Conservation (phyloP, 1,140 invertebrate genomes). For the Cardiocondyla obscurior region DNA sequence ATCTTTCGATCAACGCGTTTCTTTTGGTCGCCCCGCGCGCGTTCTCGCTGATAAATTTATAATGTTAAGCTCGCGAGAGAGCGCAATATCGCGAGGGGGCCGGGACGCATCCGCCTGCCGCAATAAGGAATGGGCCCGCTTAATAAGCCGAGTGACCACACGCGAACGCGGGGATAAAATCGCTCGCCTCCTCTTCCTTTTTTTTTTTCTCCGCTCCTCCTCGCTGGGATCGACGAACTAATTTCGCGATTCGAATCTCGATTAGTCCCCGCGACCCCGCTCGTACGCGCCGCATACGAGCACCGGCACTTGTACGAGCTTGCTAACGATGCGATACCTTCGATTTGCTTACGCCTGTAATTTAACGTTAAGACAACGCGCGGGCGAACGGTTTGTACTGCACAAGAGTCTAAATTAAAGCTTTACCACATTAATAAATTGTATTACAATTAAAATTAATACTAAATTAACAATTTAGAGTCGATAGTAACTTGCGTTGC, state of each 20-base stretch:
- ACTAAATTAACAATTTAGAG: no score
- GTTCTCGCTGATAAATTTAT: slow-evolving; percentile 82
- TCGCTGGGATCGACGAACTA: slow-evolving; percentile 66
- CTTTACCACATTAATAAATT: not conserved
- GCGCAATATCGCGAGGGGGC: slow-evolving; percentile 48
- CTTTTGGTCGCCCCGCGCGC: slow-evolving; percentile 75
- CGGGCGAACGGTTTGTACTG: not conserved
- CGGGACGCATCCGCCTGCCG: slow-evolving; percentile 10
- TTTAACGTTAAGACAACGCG: not conserved
- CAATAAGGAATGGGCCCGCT: slow-evolving; percentile 68
- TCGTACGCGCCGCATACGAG: slow-evolving; percentile 16
- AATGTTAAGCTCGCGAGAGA: slow-evolving; percentile 71
- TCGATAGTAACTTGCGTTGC: not conserved
- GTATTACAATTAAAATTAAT: no score
- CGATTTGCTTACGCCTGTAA: slow-evolving; percentile 39
- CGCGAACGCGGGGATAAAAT: slow-evolving; percentile 63
- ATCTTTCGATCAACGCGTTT: slow-evolving; percentile 82
- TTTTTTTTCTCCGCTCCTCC: not conserved
- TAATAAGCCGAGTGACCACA: slow-evolving; percentile 74
- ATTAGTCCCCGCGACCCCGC: slow-evolving; percentile 58
- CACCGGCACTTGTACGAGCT: not conserved
- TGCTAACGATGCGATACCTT: not conserved
- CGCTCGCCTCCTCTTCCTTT: not conserved
- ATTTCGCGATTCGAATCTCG: slow-evolving; percentile 73
- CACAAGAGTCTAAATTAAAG: slow-evolving; percentile 1